Conservation (phyloP, 2,888 invertebrate genomes). For the Clistopyga incitator region DNA sequence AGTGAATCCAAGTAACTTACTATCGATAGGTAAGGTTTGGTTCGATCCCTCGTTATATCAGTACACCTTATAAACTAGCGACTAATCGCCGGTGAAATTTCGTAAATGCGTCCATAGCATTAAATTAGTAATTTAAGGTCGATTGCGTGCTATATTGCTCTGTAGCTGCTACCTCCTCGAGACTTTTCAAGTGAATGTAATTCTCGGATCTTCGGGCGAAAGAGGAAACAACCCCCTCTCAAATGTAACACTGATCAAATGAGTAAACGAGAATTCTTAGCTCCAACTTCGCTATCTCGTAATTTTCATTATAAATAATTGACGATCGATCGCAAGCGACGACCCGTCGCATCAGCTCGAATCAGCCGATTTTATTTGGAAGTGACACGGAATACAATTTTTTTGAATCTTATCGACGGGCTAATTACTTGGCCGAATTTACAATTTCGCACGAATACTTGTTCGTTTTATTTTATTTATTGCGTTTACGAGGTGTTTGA, state of each 20-base stretch:
- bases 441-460: neutral
- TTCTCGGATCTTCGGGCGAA: conserved; percentile 23
- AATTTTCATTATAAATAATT: conserved; percentile 22
- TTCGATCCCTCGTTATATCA: conserved; percentile 72
- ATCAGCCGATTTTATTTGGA: conserved; percentile 42
- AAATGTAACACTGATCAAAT: conserved; percentile 21
- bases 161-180: conserved; percentile 1
- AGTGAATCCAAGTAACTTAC: conserved; percentile 85
- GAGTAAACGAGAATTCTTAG: neutral
- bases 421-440: neutral
- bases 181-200: conserved; percentile 47
- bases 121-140: conserved; percentile 47
- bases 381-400: conserved; percentile 63
- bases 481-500: neutral
- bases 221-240: conserved; percentile 14
- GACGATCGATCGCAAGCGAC: conserved; percentile 37
- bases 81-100: conserved; percentile 15
- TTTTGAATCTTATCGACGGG: conserved; percentile 10
- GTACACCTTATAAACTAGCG: conserved; percentile 67
- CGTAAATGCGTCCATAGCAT: conserved; percentile 28
- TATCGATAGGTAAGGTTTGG: conserved; percentile 81
- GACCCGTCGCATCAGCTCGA: conserved; percentile 12
- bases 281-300: conserved; percentile 7
- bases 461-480: conserved; percentile 13
- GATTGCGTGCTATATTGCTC: conserved; percentile 44